Evolutionary conservation across 1,140 invertebrate genomes (phyloP), one percentile per base, ranked within the genome.

Genomic region (Pollicipes pollicipes): DNA sequence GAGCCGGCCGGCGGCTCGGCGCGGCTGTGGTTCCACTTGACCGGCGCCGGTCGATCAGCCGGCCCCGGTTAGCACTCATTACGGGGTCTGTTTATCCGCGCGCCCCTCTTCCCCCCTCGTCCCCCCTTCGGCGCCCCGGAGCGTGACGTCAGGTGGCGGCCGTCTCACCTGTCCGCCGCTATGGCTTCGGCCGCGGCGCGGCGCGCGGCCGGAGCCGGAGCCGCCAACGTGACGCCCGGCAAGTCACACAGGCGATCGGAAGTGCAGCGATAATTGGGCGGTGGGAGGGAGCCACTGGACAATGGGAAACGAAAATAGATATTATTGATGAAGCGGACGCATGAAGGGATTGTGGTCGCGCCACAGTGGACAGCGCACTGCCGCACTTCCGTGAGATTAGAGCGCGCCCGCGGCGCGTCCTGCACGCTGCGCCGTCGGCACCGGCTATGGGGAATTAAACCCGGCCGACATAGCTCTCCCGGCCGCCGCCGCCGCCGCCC

Each of bases 281-380:
- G 45, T 21, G 45, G 45, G 45, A 58, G 45, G 8, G 45, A 58
- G 45, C 2, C 45, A 10, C 45, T 21, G 24, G 2, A 58, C 45
- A 58, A 58, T 58, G 45, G 45, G 45, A 58, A 58, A 58, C 45
- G 45, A 58, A 58, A 58, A 58, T 58, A 58, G 45, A 58, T 58
- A 58, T 58, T 58, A 58, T 58, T 58, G 45, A 58, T 58, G 45
- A 58, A 58, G 45, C 45, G 45, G 45, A 6, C 6, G 45, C 45
- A 58, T 58, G 45, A 58, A 10, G 45, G 45, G 45, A 58, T 58
- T 58, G 45, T 58, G 45, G 45, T 21, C 13, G 45, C 45, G 8
- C 17, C 13, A 10, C 45, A 58, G 10, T 58, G 45, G 45, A 10
- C 45, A 58, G 45, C 17, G 6, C n/a, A n/a, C 8, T 21, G 45